Conservation (phyloP, 2,797 vertebrate genomes). For the Coregonus suidteri region DNA sequence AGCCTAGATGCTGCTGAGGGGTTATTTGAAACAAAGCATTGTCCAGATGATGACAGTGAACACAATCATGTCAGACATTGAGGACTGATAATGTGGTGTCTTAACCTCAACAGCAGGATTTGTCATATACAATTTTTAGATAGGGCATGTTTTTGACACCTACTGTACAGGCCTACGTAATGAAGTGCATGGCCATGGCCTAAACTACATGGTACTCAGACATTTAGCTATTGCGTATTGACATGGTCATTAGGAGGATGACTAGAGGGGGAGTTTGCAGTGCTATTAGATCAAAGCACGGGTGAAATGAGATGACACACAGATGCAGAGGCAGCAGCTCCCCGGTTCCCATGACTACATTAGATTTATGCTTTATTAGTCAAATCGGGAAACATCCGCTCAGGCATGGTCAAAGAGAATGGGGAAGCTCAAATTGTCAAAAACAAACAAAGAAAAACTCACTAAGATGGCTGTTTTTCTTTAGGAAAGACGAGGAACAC, state of each 20-base stretch:
- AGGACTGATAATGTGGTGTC: background rate
- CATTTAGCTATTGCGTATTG: conserved; percentile 18
- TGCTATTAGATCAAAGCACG: conserved; percentile 28
- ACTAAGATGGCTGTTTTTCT: too few relatives aligned
- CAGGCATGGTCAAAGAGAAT: conserved; percentile 11
- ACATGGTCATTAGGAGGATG: conserved; percentile 27
- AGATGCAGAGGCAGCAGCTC: conserved; percentile 28
- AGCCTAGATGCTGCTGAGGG: background rate
- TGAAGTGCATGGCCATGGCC: background rate
- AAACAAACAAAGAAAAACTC: background rate
- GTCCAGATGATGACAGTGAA: background rate
- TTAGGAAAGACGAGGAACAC: too few relatives aligned
- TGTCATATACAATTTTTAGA: background rate
- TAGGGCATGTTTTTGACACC: background rate
- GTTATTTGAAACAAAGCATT: background rate
- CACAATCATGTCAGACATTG: background rate
- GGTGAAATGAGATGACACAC: conserved; percentile 25
- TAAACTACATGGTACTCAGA: conserved; percentile 1
- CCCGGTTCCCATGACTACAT: conserved; percentile 45
- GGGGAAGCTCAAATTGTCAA: background rate
- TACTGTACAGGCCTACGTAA: background rate
- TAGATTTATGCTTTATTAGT: conserved; percentile 37
- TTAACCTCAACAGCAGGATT: background rate
- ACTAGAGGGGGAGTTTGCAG: conserved; percentile 8
- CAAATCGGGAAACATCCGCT: conserved; percentile 1